Base-by-base conservation (phyloP, 2,888 invertebrate species). In the Arctia plantaginis region DNA sequence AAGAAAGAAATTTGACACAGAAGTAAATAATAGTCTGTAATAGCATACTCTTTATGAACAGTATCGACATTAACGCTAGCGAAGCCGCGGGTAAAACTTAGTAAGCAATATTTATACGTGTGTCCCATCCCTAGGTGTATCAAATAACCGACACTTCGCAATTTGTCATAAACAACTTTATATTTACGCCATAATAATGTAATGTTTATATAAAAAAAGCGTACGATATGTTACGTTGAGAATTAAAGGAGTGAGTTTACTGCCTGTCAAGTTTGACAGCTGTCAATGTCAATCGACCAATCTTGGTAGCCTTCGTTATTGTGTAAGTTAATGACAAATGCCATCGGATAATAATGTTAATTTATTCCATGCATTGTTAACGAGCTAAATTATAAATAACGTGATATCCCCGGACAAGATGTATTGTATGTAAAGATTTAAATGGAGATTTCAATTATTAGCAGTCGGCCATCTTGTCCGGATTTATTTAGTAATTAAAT, bases 301-400 rank as follows among this genome's bases (percentile, higher is more conserved):
- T 77, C 73, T 69, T 76, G 79, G 65, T 77, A 80, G 77, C 78
- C 82, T 80, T 82, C 70, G 77, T 69, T 72, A 76, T 35, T 41
- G 71, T 72, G 51, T 73, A 74, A 75, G 77, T 77, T 76, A 78
- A 74, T 77, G 76, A 79, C 80, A 76, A 69, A 73, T 75, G 86
- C 79, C 73, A 74, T 67, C 39, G 82, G 72, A 75, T 79, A 70
- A 69, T 82, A 79, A 78, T 81, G 66, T 82, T 83, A 81, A 85
- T 82, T 87, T 83, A 87, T 88, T 87, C 83, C 85, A 85, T 80
- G 80, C 85, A 85, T 87, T 87, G 83, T 82, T 85, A 79, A 87
- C 80, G 73, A 80, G 76, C 80, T 80, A 84, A 82, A 84, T 83
- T 82, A 80, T 82, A 79, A 83, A 86, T 83, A 84, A 81, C 80